phyloP scores from a whole-genome alignment of 2,113 vertebrate species.

The Conger conger region DNA sequence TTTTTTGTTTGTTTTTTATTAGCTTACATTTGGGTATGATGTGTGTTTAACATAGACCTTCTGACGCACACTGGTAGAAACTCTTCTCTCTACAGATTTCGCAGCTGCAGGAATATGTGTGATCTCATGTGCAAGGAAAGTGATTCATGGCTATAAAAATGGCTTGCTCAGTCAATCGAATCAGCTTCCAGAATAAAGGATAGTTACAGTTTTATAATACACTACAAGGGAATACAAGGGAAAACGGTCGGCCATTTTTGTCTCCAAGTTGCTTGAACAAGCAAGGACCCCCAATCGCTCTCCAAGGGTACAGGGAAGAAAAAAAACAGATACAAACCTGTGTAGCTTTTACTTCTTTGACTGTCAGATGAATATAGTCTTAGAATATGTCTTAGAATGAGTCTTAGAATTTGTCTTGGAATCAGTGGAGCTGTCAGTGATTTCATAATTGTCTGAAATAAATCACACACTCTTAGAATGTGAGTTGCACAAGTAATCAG shows the following conservation, averaged over 20 bases:
- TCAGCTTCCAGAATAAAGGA: neutral
- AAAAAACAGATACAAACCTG: neutral
- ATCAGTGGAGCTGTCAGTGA: constrained; percentile 28
- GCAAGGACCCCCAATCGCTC: constrained; percentile 36
- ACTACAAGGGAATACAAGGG: constrained; percentile 5
- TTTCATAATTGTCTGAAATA: neutral
- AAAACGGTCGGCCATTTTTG: constrained; percentile 31
- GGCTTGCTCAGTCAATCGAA: neutral
- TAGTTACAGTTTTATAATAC: constrained; percentile 18
- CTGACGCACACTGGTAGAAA: constrained; percentile 54
- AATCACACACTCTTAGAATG: too few relatives aligned
- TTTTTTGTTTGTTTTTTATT: constrained; percentile 65
- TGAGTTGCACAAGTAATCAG: too few relatives aligned
- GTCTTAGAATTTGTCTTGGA: constrained; percentile 49
- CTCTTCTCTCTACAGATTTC: constrained; percentile 20
- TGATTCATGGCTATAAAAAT: neutral
- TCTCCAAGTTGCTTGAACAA: constrained; percentile 55
- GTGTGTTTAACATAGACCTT: constrained; percentile 78
- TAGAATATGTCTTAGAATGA: constrained; percentile 42
- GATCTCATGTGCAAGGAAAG: neutral
- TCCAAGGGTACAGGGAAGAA: neutral
- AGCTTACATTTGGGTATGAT: constrained; percentile 78
- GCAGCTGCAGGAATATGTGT: neutral
- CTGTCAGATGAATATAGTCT: constrained; percentile 54
- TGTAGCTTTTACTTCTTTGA: constrained; percentile 53